These are phyloP conservation scores for Cepaea hortensis DNA, from an alignment of 2,888 invertebrate species.

Conservation along the genomic window DNA sequence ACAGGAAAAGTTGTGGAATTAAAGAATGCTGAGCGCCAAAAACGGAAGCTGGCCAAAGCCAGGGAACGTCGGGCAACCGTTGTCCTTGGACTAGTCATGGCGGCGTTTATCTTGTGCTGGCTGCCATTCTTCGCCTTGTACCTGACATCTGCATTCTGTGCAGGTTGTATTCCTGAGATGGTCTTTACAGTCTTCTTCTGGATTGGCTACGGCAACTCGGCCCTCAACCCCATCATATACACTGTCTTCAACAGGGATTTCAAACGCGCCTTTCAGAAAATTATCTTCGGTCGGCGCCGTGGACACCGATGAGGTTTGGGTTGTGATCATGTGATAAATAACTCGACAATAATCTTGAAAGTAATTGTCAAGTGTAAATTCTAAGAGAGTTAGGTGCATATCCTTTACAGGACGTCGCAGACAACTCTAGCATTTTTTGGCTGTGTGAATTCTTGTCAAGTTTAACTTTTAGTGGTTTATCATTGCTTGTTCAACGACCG, in stretches of 20 bases:
- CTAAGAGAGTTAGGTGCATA: too few species aligned
- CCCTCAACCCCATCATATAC: constrained; percentile 93
- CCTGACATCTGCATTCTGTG: constrained; percentile 75
- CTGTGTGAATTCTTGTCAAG: too few species aligned
- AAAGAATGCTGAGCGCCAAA: constrained; percentile 79
- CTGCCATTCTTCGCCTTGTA: constrained; percentile 91
- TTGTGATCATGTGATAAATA: not conserved
- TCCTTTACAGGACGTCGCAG: too few species aligned
- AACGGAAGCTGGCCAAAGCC: constrained; percentile 92
- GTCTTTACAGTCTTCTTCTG: constrained; percentile 93
- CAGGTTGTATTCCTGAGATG: constrained; percentile 66
- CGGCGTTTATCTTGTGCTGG: constrained; percentile 98
- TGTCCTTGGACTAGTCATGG: constrained; percentile 97
- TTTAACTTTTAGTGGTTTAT: too few species aligned
- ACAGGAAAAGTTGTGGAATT: constrained; percentile 44
- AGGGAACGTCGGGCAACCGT: constrained; percentile 97
- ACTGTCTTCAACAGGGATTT: constrained; percentile 99
- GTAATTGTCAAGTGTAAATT: too few species aligned
- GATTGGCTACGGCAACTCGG: constrained; percentile 98
- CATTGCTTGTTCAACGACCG: too few species aligned
- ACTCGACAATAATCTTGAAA: not conserved
- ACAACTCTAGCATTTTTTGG: too few species aligned
- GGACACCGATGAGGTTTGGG: constrained; percentile 35
- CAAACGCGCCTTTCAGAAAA: constrained; percentile 93
- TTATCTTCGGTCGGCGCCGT: constrained; percentile 81